These are phyloP conservation scores for Drosophila anomalata DNA, from an alignment of 2,888 invertebrate species.

Conservation along the genomic window DNA sequence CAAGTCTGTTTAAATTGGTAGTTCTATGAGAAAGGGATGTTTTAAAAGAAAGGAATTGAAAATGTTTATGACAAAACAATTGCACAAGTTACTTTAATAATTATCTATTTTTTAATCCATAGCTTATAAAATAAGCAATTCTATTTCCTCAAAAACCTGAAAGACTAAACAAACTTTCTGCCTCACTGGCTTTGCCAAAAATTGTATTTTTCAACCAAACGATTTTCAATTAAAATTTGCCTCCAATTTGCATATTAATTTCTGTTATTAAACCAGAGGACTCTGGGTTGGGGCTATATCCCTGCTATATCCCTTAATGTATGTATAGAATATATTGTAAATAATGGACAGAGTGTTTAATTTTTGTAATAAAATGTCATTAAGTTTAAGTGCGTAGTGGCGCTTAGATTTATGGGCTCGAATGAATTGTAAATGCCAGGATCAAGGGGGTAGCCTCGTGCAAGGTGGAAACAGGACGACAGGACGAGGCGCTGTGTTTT, in stretches of 20 bases:
- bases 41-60: no score
- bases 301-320: neutral
- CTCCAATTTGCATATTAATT: conserved; percentile 70
- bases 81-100: no score
- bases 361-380: conserved; percentile 68
- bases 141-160: no score
- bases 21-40: no score
- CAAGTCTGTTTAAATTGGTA: neutral
- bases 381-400: conserved; percentile 53
- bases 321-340: neutral
- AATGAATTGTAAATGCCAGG: conserved; percentile 29
- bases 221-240: conserved; percentile 46
- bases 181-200: neutral
- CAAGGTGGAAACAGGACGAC: neutral
- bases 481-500: conserved; percentile 3
- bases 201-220: conserved; percentile 16
- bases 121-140: no score
- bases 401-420: conserved; percentile 59
- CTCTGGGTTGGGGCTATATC: neutral
- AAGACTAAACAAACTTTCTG: neutral
- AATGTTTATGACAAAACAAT: no score
- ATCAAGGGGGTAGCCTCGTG: neutral
- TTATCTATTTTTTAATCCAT: no score
- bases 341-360: conserved; percentile 36
- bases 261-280: conserved; percentile 43